Base-by-base conservation (phyloP, 2,113 vertebrate genomes). In the Bagarius yarrelli region DNA sequence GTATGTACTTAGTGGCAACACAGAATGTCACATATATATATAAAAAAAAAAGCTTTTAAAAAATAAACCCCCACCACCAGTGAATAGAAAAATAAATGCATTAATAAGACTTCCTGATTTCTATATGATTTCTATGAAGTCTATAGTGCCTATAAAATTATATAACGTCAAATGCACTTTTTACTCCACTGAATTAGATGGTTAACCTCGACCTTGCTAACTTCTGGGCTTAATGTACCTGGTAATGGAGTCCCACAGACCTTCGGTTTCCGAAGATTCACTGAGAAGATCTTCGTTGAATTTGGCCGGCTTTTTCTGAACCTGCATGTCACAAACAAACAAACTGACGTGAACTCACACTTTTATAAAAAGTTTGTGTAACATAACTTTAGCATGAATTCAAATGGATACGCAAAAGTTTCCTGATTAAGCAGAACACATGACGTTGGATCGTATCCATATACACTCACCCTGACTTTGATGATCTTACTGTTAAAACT, bases 401-500 rank as follows among this genome's bases (percentile, higher is more conserved):
- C 8, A 3, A 40, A 40, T 40, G 36, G 3, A 40, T 40, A 40
- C 6, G 6, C 6, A 40, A 4, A 4, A 40, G 6, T 40, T 40
- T 3, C 6, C 6, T 4, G 3, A 40, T 4, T 4, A 40, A 40
- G 36, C 36, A 4, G 9, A 47, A 47, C 21, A 61, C 53, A 21
- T 12, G 66, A 16, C 13, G 44, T 47, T 1, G 1, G 44, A 9
- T 47, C 9, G 9, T 56, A 4, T 15, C 5, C 3, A 21, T 9
- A 13, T 50, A 55, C 2, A 93, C 95, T 82, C 80, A 99, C 98
- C 86, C 95, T 91, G 80, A 99, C 91, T 96, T 96, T 95, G 90
- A 99, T 94, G 85, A 96, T 97, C 91, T 97, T 99, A 93, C 95
- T 96, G 90, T 94, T 95, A 91, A 99, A 99, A 87, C 92, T 97